Conservation (phyloP, 2,888 invertebrate genomes). For the Tachina grossa region DNA sequence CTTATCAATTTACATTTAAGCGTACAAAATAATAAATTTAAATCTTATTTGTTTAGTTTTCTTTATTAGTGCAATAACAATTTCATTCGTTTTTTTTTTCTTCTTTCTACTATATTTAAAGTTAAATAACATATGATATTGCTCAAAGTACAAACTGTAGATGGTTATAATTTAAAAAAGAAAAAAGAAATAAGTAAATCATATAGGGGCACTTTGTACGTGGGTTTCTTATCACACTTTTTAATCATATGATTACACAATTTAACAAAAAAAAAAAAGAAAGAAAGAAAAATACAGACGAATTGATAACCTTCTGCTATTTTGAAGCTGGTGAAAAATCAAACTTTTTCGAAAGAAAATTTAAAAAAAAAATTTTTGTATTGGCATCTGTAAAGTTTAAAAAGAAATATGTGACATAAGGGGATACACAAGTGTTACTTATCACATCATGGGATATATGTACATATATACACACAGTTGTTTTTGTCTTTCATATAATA, state of each 20-base stretch:
- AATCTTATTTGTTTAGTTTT: conserved; percentile 30
- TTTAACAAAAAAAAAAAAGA: too few species aligned
- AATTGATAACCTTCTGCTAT: too few species aligned
- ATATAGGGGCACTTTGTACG: conserved; percentile 3
- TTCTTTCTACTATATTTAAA: conserved; percentile 1
- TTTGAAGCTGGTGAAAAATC: too few species aligned
- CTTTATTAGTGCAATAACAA: conserved; percentile 6
- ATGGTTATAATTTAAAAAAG: conserved; percentile 2
- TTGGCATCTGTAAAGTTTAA: too few species aligned
- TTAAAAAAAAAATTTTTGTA: too few species aligned
- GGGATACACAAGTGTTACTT: too few species aligned
- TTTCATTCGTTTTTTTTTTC: conserved; percentile 14
- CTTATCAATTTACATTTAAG: conserved; percentile 48
- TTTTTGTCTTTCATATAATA: too few species aligned
- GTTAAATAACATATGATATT: conserved; percentile 50
- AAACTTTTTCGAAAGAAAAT: too few species aligned
- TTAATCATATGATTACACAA: not conserved
- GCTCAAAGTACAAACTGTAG: conserved; percentile 61
- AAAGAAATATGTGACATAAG: too few species aligned
- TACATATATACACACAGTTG: too few species aligned
- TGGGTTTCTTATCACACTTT: conserved; percentile 14
- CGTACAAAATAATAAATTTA: conserved; percentile 26
- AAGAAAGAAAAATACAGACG: too few species aligned
- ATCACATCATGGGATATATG: too few species aligned
- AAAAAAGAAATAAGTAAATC: not conserved